Evolutionary conservation across 2,113 vertebrate genomes (phyloP), one percentile per base, ranked within the genome.

Genomic region (Alosa alosa): DNA sequence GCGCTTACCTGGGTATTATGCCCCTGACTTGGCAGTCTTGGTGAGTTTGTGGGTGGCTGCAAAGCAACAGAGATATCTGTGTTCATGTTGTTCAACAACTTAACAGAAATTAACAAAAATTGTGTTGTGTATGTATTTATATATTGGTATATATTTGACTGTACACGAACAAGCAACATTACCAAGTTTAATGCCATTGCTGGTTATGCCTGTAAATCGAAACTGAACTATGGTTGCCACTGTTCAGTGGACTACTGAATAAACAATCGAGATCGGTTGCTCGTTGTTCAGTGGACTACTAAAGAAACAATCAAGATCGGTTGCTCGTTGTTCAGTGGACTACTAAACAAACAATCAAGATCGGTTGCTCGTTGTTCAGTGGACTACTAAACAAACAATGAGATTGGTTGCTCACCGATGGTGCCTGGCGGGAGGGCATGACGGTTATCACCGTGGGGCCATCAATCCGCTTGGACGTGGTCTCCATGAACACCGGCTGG

Each of bases 401-500:
- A 2, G 57, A 25, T 25, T 5, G 15, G 15, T 1, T n/a, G 52
- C 92, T 91, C 86, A 97, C 97, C 93, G 90, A 89, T 0, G 91
- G 94, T 0, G 93, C 88, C 0, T 89, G 90, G 68, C 86, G 86
- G 88, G 90, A 82, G 0, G 95, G 94, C 1, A 47, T 4, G 75
- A 78, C 84, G 0, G 64, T 17, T 0, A 90, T 84, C 0, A 88
- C 84, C 0, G 89, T 86, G 0, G 93, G 86, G 1, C 13, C 57
- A 49, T 88, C 13, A 0, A 52, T 50, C 4, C 86, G 93, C 15
- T 90, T 83, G 0, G 86, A 86, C 0, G 93, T 93, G 0, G 95
- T 89, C 4, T 89, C 93, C 83, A 92, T 85, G 13, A 96, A 92
- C 8, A 90, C 92, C 6, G 95, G 94, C 31, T 86, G 87, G 25